Conservation (phyloP, 2,113 vertebrate species). For the Bufo gargarizans region DNA sequence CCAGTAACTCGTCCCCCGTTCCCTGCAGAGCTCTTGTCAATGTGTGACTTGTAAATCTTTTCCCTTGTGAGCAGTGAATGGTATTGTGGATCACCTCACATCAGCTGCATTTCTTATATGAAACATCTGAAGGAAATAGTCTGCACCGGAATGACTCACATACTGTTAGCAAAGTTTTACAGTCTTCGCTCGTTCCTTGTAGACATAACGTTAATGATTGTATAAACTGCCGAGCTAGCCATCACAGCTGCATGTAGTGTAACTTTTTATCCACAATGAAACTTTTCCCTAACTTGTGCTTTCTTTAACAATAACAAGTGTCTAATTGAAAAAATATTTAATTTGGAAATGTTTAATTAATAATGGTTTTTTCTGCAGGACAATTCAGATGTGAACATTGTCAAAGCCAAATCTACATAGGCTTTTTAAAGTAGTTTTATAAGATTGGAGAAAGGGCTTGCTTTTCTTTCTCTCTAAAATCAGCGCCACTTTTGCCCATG, state of each 20-base stretch:
- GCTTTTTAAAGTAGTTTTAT: too few relatives aligned
- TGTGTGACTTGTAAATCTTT: too few relatives aligned
- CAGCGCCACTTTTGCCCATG: too few relatives aligned
- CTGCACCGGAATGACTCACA: not conserved
- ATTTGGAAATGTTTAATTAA: slow-evolving; percentile 3
- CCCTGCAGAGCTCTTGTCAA: too few relatives aligned
- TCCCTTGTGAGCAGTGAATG: not conserved
- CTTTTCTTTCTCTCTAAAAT: too few relatives aligned
- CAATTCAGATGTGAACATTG: not conserved
- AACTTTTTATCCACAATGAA: not conserved
- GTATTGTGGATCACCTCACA: not conserved
- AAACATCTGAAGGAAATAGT: not conserved
- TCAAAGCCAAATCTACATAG: not conserved
- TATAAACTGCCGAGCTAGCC: not conserved
- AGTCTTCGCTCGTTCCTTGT: not conserved
- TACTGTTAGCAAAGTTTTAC: not conserved
- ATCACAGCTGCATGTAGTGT: slow-evolving; percentile 1
- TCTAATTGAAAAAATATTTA: not conserved
- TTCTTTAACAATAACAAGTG: not conserved
- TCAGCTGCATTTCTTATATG: not conserved
- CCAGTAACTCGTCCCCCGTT: too few relatives aligned
- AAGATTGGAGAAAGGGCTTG: too few relatives aligned
- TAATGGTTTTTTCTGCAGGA: not conserved
- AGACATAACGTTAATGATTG: not conserved
- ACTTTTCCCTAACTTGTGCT: not conserved